phyloP scores from a whole-genome alignment of 2,113 vertebrate genomes.

The Notechis scutatus region DNA sequence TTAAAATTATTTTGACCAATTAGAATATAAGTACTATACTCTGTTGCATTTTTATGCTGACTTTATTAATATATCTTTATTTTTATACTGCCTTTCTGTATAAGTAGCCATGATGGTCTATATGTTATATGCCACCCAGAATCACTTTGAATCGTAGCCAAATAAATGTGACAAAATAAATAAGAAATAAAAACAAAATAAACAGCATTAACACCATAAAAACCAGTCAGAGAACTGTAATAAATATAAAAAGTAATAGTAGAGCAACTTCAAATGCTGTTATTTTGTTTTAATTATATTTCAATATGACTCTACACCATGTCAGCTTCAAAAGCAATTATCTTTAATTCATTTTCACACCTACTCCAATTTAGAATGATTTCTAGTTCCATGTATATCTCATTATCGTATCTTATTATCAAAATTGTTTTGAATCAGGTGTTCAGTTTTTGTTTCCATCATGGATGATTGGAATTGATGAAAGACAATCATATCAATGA shows the following conservation, averaged over 20 bases:
- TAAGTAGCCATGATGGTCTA: background rate
- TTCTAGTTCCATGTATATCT: background rate
- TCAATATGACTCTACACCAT: background rate
- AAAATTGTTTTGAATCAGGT: background rate
- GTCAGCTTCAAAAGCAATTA: background rate
- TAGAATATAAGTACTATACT: background rate
- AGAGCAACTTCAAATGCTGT: background rate
- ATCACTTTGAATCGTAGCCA: background rate
- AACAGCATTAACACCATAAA: background rate
- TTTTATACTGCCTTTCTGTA: background rate
- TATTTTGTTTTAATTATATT: background rate
- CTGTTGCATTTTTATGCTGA: background rate
- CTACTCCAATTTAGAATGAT: background rate
- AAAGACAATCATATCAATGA: background rate
- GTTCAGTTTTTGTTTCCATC: background rate
- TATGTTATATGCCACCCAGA: background rate
- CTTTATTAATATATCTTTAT: background rate
- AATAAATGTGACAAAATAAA: background rate
- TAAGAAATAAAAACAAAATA: background rate
- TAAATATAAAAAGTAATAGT: background rate
- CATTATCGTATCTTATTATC: background rate
- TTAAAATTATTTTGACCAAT: background rate
- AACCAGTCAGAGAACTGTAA: background rate
- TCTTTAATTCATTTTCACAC: background rate
- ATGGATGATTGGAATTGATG: background rate